phyloP scores from a whole-genome alignment of 1,140 invertebrate genomes.

The Adelges cooleyi region DNA sequence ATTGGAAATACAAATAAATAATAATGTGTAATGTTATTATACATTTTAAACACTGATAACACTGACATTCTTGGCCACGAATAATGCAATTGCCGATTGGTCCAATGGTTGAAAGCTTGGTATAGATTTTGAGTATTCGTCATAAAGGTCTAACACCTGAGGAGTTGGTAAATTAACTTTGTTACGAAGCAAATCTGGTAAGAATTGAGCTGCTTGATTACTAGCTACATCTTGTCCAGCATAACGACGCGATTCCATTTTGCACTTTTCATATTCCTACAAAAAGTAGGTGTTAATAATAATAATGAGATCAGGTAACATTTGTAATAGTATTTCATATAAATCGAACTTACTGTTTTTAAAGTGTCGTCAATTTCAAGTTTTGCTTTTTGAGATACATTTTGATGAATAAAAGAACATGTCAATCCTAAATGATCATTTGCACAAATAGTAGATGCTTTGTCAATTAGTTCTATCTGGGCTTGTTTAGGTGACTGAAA shows the following conservation, averaged over 20 bases:
- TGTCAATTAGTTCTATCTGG: conserved; percentile 80
- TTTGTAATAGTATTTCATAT: background rate
- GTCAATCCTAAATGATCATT: conserved; percentile 93
- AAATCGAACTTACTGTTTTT: conserved; percentile 36
- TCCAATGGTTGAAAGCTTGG: conserved; percentile 78
- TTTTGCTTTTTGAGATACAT: conserved; percentile 91
- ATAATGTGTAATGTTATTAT: conserved; percentile 25
- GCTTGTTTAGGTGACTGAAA: conserved; percentile 47
- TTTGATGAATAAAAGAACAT: conserved; percentile 95
- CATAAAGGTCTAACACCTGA: conserved; percentile 86
- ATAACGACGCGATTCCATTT: conserved; percentile 56
- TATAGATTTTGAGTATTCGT: conserved; percentile 92
- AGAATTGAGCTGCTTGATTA: conserved; percentile 75
- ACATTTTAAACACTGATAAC: conserved; percentile 33
- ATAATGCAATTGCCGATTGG: conserved; percentile 63
- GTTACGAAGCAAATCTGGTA: conserved; percentile 84
- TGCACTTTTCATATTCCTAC: conserved; percentile 51
- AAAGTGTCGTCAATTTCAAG: conserved; percentile 89
- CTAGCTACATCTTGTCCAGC: conserved; percentile 72
- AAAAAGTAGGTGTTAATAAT: conserved; percentile 25
- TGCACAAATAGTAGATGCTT: conserved; percentile 71
- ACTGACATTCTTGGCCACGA: conserved; percentile 50
- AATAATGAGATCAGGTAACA: background rate
- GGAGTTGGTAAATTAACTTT: conserved; percentile 75
- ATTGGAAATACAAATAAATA: background rate